Percentiles rank a stretch among this genome's conserved stretches.
Evolutionary conservation across 2,113 vertebrate genomes (phyloP).

Genomic region (Mungos mungo): DNA sequence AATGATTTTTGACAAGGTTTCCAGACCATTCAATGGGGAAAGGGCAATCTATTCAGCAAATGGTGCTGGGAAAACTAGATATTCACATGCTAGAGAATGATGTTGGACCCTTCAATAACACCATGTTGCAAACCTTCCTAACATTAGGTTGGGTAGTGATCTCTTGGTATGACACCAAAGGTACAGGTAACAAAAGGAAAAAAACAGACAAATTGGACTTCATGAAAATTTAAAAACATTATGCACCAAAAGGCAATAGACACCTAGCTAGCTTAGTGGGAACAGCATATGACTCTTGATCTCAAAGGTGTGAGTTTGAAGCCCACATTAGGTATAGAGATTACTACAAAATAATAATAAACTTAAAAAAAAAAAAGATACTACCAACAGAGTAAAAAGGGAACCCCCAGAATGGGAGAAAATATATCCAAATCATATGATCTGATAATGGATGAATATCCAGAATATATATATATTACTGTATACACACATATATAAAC

Average conservation of each 20-base stretch:
- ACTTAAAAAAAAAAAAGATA: neutral
- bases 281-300: too few species aligned
- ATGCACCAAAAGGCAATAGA: neutral
- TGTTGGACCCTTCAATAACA: neutral
- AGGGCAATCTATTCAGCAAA: neutral
- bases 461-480: neutral
- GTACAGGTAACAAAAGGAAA: neutral
- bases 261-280: too few species aligned
- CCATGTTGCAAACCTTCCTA: neutral
- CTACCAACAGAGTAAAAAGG: neutral
- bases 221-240: neutral
- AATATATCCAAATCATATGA: neutral
- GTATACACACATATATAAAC: neutral
- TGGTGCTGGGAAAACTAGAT: neutral
- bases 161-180: neutral
- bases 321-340: too few species aligned
- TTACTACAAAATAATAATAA: neutral
- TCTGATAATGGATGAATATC: neutral
- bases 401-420: neutral
- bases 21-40: neutral
- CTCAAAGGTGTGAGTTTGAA: too few species aligned
- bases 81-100: neutral
- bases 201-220: neutral
- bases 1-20: neutral
- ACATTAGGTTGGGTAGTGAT: neutral